phyloP scores from a whole-genome alignment of 2,113 vertebrate species.

The Nibea albiflora region DNA sequence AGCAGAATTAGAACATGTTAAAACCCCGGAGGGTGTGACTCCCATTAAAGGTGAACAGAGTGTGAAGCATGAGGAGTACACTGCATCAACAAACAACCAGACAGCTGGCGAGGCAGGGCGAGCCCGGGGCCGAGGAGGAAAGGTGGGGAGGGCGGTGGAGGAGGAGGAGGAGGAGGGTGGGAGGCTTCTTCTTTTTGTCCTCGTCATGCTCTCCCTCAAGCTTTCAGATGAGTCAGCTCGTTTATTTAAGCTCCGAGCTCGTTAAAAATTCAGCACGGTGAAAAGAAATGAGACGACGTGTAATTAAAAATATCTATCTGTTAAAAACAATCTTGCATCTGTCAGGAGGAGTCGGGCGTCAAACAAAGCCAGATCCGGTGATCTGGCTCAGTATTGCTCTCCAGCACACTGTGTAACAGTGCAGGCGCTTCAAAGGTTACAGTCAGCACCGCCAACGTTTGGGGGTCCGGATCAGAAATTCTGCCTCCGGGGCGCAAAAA shows the following conservation, averaged over 20 bases:
- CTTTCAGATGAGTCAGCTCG: conserved; percentile 45
- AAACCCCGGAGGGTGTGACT: conserved; percentile 23
- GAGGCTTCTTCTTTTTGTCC: neutral
- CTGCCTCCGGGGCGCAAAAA: conserved; percentile 47
- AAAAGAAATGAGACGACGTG: conserved; percentile 35
- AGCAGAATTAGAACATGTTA: conserved; percentile 4
- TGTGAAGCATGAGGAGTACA: conserved; percentile 29
- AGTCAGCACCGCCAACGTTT: neutral
- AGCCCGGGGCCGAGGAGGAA: too few species aligned
- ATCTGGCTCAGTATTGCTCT: conserved; percentile 46
- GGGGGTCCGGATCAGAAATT: conserved; percentile 52
- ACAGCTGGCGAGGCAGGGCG: conserved; percentile 23
- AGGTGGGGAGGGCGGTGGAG: neutral
- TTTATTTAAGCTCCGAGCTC: conserved; percentile 34
- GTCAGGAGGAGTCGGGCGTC: conserved; percentile 46
- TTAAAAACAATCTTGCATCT: conserved; percentile 67
- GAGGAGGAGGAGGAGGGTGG: too few species aligned
- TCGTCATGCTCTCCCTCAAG: conserved; percentile 2
- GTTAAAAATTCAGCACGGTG: conserved; percentile 23
- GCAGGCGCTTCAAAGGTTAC: conserved; percentile 51
- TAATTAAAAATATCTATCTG: conserved; percentile 66
- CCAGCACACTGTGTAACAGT: conserved; percentile 20
- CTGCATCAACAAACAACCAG: conserved; percentile 28
- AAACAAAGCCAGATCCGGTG: conserved; percentile 22
- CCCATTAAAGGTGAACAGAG: conserved; percentile 11